phyloP scores from a whole-genome alignment of 1,140 invertebrate genomes.

The Hyles vespertilio region DNA sequence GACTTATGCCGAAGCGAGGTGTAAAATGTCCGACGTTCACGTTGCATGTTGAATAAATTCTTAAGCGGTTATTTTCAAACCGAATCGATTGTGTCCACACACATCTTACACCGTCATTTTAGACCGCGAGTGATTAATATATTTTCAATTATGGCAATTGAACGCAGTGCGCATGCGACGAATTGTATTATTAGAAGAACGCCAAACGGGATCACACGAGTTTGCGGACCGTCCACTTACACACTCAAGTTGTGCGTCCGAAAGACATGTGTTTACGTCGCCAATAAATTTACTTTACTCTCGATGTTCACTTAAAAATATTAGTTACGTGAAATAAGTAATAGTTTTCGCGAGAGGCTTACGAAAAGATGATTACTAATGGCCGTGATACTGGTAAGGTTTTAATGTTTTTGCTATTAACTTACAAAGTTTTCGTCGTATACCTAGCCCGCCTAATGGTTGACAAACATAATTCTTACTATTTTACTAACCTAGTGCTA shows the following conservation, averaged over 20 bases:
- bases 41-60: slow-evolving; percentile 50
- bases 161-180: slow-evolving; percentile 56
- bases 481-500: no score
- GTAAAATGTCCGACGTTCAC: slow-evolving; percentile 21
- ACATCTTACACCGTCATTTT: slow-evolving; percentile 24
- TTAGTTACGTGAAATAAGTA: no score
- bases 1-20: not conserved
- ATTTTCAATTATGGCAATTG: slow-evolving; percentile 63
- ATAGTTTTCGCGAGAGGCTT: slow-evolving; percentile 1
- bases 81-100: slow-evolving; percentile 37
- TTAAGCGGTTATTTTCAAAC: slow-evolving; percentile 54
- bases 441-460: no score
- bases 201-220: slow-evolving; percentile 42
- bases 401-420: not conserved
- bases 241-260: not conserved
- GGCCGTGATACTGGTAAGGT: slow-evolving; percentile 17
- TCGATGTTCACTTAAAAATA: no score
- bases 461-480: no score
- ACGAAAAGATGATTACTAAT: slow-evolving; percentile 15
- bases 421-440: no score
- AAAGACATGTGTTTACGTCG: no score
- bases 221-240: slow-evolving; percentile 6
- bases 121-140: slow-evolving; percentile 57
- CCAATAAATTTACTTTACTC: no score
- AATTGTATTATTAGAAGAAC: slow-evolving; percentile 56